Conservation (phyloP, 2,888 invertebrate genomes). For the Odiellus spinosus region DNA sequence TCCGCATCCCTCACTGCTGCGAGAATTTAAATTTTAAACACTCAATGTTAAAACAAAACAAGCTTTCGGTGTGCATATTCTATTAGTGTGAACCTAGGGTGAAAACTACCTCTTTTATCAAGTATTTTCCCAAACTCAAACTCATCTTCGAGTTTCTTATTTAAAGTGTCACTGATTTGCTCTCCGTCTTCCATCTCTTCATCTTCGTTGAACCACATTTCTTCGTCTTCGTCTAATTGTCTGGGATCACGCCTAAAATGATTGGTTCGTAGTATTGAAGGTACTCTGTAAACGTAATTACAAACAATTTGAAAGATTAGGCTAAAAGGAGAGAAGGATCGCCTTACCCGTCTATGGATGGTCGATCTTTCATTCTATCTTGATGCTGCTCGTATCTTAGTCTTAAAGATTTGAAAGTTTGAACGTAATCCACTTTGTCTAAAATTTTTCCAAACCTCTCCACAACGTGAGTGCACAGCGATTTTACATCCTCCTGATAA, state of each 20-base stretch:
- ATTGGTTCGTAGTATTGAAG: constrained; percentile 22
- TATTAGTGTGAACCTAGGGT: no score
- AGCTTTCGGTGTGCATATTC: no score
- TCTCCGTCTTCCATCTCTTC: constrained; percentile 60
- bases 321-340: constrained; percentile 2
- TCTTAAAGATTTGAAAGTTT: constrained; percentile 88
- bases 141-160: constrained; percentile 42
- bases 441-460: constrained; percentile 89
- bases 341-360: constrained; percentile 46
- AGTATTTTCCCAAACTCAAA: constrained; percentile 47
- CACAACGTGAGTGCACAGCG: constrained; percentile 61
- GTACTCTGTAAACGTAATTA: constrained; percentile 9
- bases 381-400: constrained; percentile 78
- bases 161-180: constrained; percentile 33
- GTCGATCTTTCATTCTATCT: constrained; percentile 71
- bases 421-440: constrained; percentile 91
- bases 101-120: constrained; percentile 41
- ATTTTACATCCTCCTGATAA: constrained; percentile 35
- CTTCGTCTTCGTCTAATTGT: constrained; percentile 90
- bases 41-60: no score
- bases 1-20: constrained; percentile 13
- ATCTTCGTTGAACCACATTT: constrained; percentile 97
- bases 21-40: no score
- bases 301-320: background rate
- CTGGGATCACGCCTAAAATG: constrained; percentile 82